Conservation (phyloP, 2,113 vertebrate genomes). For the Crotalus horridus region DNA sequence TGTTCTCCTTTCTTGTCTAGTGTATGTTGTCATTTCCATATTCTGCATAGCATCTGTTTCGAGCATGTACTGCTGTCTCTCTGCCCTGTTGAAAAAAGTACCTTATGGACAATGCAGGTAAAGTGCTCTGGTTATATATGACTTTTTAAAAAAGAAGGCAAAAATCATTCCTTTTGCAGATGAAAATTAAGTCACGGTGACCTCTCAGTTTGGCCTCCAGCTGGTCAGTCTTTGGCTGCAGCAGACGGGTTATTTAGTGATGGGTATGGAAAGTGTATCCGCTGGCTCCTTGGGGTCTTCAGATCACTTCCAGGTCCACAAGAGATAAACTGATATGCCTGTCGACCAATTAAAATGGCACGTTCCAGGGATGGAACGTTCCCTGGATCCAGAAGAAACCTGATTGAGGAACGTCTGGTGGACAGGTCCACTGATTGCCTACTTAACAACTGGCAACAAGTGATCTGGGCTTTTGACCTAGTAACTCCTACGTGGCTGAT, state of each 20-base stretch:
- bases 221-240: background rate
- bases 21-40: conserved; percentile 88
- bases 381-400: background rate
- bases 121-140: conserved; percentile 28
- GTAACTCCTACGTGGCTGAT: background rate
- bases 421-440: background rate
- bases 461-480: background rate
- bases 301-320: background rate
- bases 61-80: conserved; percentile 88
- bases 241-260: background rate
- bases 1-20: conserved; percentile 64
- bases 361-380: background rate
- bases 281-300: background rate
- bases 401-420: background rate
- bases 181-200: background rate
- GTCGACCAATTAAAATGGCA: background rate
- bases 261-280: background rate
- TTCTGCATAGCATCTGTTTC: conserved; percentile 89
- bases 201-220: background rate
- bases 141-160: background rate
- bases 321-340: background rate
- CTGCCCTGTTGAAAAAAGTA: conserved; percentile 76
- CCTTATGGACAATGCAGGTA: conserved; percentile 82
- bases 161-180: background rate
- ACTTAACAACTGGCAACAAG: background rate